Conservation (phyloP, 2,113 vertebrate species). For the Taxidea taxus region DNA sequence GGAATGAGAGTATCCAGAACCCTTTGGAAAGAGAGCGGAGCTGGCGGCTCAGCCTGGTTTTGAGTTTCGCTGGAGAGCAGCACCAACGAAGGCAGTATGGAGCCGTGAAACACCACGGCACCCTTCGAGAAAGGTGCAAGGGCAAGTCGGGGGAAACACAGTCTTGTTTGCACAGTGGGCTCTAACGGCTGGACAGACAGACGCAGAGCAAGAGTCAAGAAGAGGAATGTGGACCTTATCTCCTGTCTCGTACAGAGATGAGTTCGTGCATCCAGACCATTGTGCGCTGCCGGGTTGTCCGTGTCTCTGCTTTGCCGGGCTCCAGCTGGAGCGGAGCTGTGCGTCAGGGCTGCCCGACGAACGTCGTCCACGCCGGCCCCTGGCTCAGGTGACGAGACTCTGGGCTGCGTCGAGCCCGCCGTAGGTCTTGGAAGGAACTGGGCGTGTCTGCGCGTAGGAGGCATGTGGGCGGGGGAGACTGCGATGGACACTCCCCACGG, state of each 20-base stretch:
- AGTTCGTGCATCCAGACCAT: fast-evolving
- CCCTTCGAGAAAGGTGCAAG: background rate
- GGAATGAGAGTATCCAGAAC: background rate
- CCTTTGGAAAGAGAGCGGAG: background rate
- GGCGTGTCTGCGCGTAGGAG: background rate
- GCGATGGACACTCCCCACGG: background rate
- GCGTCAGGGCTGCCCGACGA: background rate
- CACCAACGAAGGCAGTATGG: fast-evolving
- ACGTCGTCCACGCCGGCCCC: background rate
- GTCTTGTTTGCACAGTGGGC: background rate
- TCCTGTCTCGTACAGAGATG: background rate
- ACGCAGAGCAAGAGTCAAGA: background rate
- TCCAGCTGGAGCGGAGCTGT: background rate
- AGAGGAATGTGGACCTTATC: fast-evolving
- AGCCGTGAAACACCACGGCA: too few relatives aligned
- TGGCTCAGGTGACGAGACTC: background rate
- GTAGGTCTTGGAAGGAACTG: background rate
- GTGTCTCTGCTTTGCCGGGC: background rate
- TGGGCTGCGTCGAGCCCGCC: background rate
- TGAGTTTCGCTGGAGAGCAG: fast-evolving
- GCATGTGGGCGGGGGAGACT: background rate
- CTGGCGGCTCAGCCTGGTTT: too few relatives aligned
- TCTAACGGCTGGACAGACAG: background rate
- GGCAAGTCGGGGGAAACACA: background rate
- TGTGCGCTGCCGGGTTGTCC: background rate